Percentiles rank a stretch among this genome's conserved stretches.
Evolutionary conservation across 2,113 vertebrate genomes (phyloP).

Genomic region (Poeciliopsis turrubarensis): DNA sequence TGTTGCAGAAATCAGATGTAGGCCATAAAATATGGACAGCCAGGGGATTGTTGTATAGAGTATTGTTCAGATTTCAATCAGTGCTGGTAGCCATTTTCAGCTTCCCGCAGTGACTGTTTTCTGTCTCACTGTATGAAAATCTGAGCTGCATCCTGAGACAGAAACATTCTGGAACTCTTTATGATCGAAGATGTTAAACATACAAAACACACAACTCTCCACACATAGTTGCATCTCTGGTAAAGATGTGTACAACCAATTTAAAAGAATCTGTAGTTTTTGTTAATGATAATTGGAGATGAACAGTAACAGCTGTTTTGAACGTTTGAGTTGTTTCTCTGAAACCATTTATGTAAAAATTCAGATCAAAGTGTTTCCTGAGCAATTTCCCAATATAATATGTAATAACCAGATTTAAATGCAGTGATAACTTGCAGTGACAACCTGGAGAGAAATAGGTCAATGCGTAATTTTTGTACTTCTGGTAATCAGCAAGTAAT

Average conservation of each 20-base stretch:
- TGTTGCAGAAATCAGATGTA: slow-evolving; percentile 27
- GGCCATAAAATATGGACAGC: slow-evolving; percentile 18
- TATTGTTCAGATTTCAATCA: slow-evolving; percentile 35
- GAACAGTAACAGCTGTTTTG: neutral
- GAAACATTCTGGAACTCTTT: neutral
- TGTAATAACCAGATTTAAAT: neutral
- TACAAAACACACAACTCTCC: neutral
- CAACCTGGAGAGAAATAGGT: neutral
- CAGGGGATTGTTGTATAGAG: slow-evolving; percentile 20
- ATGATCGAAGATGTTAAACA: neutral
- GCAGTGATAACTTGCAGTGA: neutral
- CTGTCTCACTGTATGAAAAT: slow-evolving; percentile 10
- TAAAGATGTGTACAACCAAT: neutral
- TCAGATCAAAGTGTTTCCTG: neutral
- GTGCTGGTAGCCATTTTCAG: slow-evolving; percentile 17
- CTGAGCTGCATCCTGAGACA: neutral
- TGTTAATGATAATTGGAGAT: neutral
- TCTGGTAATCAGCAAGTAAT: neutral
- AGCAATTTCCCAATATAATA: neutral
- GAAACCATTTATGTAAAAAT: too few species aligned
- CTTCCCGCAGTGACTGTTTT: slow-evolving; percentile 3
- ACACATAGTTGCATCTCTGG: neutral
- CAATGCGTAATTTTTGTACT: neutral
- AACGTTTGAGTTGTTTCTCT: neutral
- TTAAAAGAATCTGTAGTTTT: neutral